Conservation (phyloP, 1,140 invertebrate species). For the Pseudomyrmex concolor region DNA sequence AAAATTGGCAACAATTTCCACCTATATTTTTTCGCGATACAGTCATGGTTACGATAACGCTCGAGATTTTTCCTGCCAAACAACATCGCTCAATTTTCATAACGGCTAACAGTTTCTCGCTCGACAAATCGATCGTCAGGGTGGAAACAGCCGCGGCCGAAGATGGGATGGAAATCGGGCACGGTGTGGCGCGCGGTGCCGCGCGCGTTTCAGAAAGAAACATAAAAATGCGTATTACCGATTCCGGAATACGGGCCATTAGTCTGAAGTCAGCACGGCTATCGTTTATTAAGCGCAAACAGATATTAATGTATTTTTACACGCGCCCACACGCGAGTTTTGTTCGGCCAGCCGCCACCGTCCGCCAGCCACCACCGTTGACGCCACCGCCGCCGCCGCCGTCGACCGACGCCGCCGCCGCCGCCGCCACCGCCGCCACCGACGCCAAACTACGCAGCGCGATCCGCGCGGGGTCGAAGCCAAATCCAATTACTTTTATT, state of each 20-base stretch:
- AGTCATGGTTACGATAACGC: not conserved
- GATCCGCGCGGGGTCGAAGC: slow-evolving; percentile 80
- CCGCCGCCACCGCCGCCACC: slow-evolving; percentile 71
- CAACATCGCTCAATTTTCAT: slow-evolving; percentile 58
- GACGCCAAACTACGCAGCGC: slow-evolving; percentile 67
- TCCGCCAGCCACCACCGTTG: slow-evolving; percentile 54
- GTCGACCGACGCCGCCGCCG: slow-evolving; percentile 59
- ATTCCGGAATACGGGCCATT: slow-evolving; percentile 84
- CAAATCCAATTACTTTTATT: slow-evolving; percentile 86
- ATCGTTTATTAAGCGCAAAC: slow-evolving; percentile 85
- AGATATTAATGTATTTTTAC: slow-evolving; percentile 86
- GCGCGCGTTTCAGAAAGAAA: slow-evolving; percentile 75
- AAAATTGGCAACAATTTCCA: too few species aligned
- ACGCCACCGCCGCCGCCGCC: slow-evolving; percentile 46
- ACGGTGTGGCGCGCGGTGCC: slow-evolving; percentile 13
- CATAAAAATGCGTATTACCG: slow-evolving; percentile 82
- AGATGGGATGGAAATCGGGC: slow-evolving; percentile 50
- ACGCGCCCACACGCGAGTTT: slow-evolving; percentile 75
- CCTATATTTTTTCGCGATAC: not conserved
- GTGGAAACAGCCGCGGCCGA: slow-evolving; percentile 50
- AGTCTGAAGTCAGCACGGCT: slow-evolving; percentile 82
- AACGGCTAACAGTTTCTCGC: slow-evolving; percentile 33
- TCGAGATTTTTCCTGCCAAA: slow-evolving; percentile 30
- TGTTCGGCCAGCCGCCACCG: slow-evolving; percentile 68
- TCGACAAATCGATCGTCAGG: slow-evolving; percentile 66